Evolutionary conservation across 2,113 vertebrate genomes (phyloP), one percentile per base, ranked within the genome.

Genomic region (Sapayoa aenigma): DNA sequence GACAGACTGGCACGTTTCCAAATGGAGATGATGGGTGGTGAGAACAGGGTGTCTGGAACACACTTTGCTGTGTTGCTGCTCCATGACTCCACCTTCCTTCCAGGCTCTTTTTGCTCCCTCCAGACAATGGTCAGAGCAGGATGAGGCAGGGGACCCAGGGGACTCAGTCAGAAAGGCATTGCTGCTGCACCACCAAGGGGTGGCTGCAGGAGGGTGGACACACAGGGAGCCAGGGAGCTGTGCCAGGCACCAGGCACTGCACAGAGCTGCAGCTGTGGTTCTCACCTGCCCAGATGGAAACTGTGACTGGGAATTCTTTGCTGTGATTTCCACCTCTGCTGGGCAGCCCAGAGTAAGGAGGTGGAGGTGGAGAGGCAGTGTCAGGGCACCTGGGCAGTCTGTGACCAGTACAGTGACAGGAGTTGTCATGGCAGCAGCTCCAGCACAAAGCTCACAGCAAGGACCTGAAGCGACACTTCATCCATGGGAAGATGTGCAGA

Each of bases 261-360:
- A 0, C 47, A 58, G 58, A 33, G 30, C 35, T 49, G 33, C 47
- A 41, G 28, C n/a, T 72, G 23, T 0, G 0, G n/a, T 18, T 66
- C 56, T 83, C 53, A 31, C 60, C 56, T 35, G 80, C 50, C 65
- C 37, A 83, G 33, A 35, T 12, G 53, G 52, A 74, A 58, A 47
- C n/a, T n/a, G 9, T 9, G 21, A 39, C 30, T 10, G 11, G 3
- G 21, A 59, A 65, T 13, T 22, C 20, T 72, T 47, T 58, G 14
- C 9, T 33, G 1, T 1, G 10, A 66, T 55, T 91, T 78, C 41
- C 74, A 78, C 24, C 39, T 78, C 30, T 31, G 42, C 52, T 35
- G 33, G 41, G 46, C 46, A 76, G 30, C 44, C 66, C 2, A 1
- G 66, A 56, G 47, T 23, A 69, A 42, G 14, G 67, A 77, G 41